Percentiles rank a stretch among this genome's conserved stretches.
Conservation (phyloP, 2,888 invertebrate species). For the Drosophila barbarae region DNA sequence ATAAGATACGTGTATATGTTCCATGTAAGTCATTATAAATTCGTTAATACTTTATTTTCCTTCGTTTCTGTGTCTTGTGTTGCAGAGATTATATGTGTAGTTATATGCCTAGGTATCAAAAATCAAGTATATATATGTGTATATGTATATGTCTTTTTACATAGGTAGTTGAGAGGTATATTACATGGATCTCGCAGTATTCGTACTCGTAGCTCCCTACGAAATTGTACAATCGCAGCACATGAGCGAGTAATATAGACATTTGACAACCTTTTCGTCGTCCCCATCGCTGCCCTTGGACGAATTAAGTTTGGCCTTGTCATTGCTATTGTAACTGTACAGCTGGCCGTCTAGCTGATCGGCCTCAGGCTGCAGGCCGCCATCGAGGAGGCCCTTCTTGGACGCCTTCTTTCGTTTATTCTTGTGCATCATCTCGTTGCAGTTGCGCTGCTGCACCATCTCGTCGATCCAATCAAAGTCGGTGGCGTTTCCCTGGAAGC, state of each 20-base stretch:
- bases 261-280: slow-evolving; percentile 78
- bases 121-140: slow-evolving; percentile 14
- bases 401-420: slow-evolving; percentile 71
- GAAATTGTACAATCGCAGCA: slow-evolving; percentile 80
- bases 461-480: slow-evolving; percentile 72
- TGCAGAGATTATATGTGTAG: background rate
- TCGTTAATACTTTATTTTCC: slow-evolving; percentile 40
- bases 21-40: slow-evolving; percentile 35
- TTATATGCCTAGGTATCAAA: slow-evolving; percentile 15
- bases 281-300: slow-evolving; percentile 46
- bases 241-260: slow-evolving; percentile 79
- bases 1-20: background rate
- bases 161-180: slow-evolving; percentile 41
- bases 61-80: slow-evolving; percentile 14
- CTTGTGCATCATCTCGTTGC: slow-evolving; percentile 61
- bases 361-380: slow-evolving; percentile 37
- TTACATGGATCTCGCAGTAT: slow-evolving; percentile 20
- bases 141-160: slow-evolving; percentile 12
- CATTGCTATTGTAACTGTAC: slow-evolving; percentile 44
- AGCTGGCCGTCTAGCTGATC: slow-evolving; percentile 72
- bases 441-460: slow-evolving; percentile 54
- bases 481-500: slow-evolving; percentile 43
- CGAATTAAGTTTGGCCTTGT: slow-evolving; percentile 30
- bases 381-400: slow-evolving; percentile 55
- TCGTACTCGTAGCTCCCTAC: slow-evolving; percentile 47